Percentiles rank a stretch among this genome's conserved stretches.
Conservation (phyloP, 2,113 vertebrate species). For the Carollia perspicillata region DNA sequence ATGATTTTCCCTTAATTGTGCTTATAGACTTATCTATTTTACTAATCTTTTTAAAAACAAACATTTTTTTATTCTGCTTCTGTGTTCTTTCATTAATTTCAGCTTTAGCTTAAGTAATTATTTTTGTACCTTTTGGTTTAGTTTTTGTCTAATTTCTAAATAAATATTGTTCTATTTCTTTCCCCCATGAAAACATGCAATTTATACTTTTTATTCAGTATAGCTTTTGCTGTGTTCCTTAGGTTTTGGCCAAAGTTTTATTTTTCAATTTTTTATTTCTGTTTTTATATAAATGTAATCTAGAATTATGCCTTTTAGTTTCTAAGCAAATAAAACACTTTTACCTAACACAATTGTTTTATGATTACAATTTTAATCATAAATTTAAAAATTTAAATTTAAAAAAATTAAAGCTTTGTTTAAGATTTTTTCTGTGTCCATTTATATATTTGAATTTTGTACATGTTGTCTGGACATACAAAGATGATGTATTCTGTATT, state of each 20-base stretch:
- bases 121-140: background rate
- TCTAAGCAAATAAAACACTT: background rate
- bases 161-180: background rate
- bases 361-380: background rate
- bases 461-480: background rate
- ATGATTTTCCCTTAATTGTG: background rate
- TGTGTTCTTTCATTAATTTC: background rate
- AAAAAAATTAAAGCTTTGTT: background rate
- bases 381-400: background rate
- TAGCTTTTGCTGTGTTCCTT: background rate
- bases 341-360: background rate
- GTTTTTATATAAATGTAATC: background rate
- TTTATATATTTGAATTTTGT: conserved; percentile 24
- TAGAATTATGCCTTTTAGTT: background rate
- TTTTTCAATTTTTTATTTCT: background rate
- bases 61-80: background rate
- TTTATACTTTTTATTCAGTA: background rate
- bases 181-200: background rate
- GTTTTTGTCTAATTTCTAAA: background rate
- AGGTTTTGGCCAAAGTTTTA: background rate
- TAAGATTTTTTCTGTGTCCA: background rate
- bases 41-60: background rate
- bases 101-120: background rate
- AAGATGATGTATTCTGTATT: background rate
- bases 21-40: background rate